A percentile compares a stretch with the other conserved stretches of the same genome.
These are phyloP conservation scores for Lucilia cuprina DNA, from an alignment of 1,140 invertebrate genomes.

Conservation along the genomic window DNA sequence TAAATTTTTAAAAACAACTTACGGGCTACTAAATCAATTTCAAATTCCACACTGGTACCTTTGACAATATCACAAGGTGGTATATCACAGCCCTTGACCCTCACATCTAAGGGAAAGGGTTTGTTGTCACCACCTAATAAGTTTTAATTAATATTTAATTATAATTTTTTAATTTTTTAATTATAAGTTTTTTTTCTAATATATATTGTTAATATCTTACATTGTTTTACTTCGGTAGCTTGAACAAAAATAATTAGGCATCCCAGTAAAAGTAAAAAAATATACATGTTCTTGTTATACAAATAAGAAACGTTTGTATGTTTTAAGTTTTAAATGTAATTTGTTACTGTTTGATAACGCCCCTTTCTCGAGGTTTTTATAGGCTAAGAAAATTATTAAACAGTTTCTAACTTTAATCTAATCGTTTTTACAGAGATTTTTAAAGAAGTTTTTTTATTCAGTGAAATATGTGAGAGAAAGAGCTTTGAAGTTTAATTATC, in stretches of 20 bases:
- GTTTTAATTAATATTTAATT: neutral
- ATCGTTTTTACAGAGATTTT: neutral
- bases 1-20: neutral
- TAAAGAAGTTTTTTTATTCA: no score
- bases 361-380: neutral
- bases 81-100: constrained; percentile 45
- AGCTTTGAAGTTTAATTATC: no score
- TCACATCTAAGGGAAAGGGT: constrained; percentile 52
- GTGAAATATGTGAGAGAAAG: no score
- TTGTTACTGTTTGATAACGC: neutral
- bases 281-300: neutral
- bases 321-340: neutral
- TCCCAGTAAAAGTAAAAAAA: neutral
- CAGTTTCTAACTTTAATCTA: neutral
- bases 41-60: constrained; percentile 45
- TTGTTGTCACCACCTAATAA: constrained; percentile 49
- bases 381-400: neutral
- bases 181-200: neutral
- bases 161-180: no score
- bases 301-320: neutral
- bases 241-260: neutral
- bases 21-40: constrained; percentile 51
- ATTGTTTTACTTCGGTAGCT: constrained; percentile 49
- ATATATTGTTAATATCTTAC: constrained; percentile 39
- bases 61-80: constrained; percentile 51